Base-by-base conservation (phyloP, 1,140 invertebrate species). In the Drosophila virilis region DNA sequence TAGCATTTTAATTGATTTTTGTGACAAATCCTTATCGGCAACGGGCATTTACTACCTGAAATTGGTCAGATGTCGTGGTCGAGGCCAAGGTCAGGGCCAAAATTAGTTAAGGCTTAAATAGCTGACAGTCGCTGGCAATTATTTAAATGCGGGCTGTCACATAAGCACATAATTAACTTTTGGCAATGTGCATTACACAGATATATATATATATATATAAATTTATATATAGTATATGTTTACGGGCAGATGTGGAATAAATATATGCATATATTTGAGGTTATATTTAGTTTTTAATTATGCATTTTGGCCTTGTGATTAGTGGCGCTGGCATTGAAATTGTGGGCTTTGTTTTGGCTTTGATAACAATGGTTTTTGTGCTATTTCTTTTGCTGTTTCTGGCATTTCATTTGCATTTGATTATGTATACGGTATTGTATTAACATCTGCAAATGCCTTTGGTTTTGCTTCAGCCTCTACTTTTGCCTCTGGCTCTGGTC, bases 371-470 rank as follows among this genome's bases (percentile, higher is more conserved):
- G 51, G 32, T 37, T 61, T 38, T 38, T 48, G 58, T 55, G 55
- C 40, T 46, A 13, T 37, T 61, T 54, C 48, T 60, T 28, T 28
- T 13, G 32, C 54, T 51, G 13, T 43, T 76, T 77, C 73, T 74
- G 70, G 78, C 74, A 70, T 77, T 80, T 60, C 73, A 84, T 83
- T 84, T 84, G 80, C 72, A 80, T 83, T 77, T 77, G 52, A 73
- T 83, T 83, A 79, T 42, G 55, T 60, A 51, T 17, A 22, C 64
- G 10, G 46, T 37, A 51, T 58, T 37, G 45, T 58, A 58, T 37
- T 59, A 28, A 45, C n/a, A 6, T 15, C 9, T 6, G 35, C 10
- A 13, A 37, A 37, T 61, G 45, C 35, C 59, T 10, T 35, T 50
- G 35, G 8, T 42, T 32, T 43, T 46, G 42, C 9, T 32, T n/a